Base-by-base conservation (phyloP, 2,888 invertebrate species). In the Phyllotreta striolata region DNA sequence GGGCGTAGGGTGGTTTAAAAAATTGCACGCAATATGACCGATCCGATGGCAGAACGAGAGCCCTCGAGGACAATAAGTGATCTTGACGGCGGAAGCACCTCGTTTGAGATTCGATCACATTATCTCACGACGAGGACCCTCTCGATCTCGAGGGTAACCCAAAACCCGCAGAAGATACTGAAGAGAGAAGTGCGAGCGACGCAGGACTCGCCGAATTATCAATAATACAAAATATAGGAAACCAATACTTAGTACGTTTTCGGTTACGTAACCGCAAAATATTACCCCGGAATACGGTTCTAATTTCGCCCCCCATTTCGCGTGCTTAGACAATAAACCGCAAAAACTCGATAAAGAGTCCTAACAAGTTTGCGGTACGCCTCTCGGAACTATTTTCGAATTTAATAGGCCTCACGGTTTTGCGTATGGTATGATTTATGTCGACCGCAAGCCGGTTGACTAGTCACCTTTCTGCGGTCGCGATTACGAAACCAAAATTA, bases 361-460 rank as follows among this genome's bases (percentile, higher is more conserved):
- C 68, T 66, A 64, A 70, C 71, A 69, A 70, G 70, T 67, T 69
- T 63, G 64, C 67, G 69, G 57, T 67, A 63, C 68, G 68, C 68
- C 49, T 38, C 76, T 78, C 78, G 78, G 74, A 79, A 77, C 78
- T 78, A 47, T 47, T 47, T 24, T 47, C 14, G 77, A 75, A 72
- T 73, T 71, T 76, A 76, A 73, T 74, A 73, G 73, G 68, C 68
- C 72, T 70, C 67, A 74, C 70, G 66, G 67, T 70, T 72, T 70
- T 68, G 70, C 70, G 70, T 70, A 70, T 72, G 75, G 74, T 78
- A 76, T 78, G 77, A 78, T 79, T 78, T 78, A 78, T 75, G 73
- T 69, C 64, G 70, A 76, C 77, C 78, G 73, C 78, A 78, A 78
- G 76, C 74, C 75, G 78, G 75, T 75, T 76, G 72, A 66, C 69